Evolutionary conservation across 2,888 invertebrate genomes (phyloP).

Genomic region (Nephrotoma flavescens): DNA sequence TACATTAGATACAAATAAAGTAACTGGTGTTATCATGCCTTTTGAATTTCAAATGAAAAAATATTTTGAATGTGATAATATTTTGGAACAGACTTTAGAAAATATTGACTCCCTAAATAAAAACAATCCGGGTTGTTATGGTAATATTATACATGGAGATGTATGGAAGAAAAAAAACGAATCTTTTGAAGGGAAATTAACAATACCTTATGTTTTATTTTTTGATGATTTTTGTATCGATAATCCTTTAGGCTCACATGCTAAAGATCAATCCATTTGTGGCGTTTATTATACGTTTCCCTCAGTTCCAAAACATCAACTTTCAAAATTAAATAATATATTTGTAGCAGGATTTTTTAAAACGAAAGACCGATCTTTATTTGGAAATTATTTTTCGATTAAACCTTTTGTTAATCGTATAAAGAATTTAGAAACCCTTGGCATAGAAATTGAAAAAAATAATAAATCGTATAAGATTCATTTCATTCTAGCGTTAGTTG

Average conservation of each 20-base stretch:
- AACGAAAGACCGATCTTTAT: no score
- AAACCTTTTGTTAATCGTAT: not conserved
- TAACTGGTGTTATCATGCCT: no score
- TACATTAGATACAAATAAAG: conserved; percentile 9
- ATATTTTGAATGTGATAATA: not conserved
- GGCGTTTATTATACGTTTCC: no score
- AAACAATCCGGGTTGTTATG: not conserved
- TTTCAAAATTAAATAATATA: no score
- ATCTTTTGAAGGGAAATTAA: not conserved
- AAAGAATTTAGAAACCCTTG: not conserved
- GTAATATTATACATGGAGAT: not conserved
- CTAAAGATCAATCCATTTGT: not conserved
- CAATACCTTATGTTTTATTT: not conserved
- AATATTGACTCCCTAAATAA: not conserved
- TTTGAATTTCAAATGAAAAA: no score
- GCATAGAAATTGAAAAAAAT: not conserved
- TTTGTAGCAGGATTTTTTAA: no score
- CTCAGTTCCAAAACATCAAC: no score
- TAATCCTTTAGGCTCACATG: not conserved
- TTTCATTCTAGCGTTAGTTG: conserved; percentile 6
- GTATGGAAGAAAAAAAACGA: not conserved
- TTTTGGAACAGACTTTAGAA: not conserved
- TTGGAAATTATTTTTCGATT: no score
- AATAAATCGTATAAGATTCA: not conserved
- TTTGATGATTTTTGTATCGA: not conserved